phyloP scores from a whole-genome alignment of 1,140 invertebrate species.

The Drosophila nannoptera region DNA sequence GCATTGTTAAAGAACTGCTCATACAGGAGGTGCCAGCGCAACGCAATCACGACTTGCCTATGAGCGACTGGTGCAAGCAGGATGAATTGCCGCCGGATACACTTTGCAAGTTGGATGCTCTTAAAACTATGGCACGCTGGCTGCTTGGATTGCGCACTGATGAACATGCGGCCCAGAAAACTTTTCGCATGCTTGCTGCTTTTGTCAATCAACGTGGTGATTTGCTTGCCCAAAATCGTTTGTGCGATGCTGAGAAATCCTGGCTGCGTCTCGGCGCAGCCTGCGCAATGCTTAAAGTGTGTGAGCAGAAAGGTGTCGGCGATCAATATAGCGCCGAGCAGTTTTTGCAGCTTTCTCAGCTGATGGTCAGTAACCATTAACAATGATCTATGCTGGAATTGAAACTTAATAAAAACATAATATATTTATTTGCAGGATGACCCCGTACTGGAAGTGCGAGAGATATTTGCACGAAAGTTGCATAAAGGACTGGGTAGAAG shows the following conservation, averaged over 20 bases:
- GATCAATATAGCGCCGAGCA: conserved; percentile 96
- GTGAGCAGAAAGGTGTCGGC: conserved; percentile 96
- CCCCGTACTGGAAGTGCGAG: conserved; percentile 90
- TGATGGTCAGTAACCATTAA: conserved; percentile 83
- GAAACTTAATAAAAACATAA: background rate
- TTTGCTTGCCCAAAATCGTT: conserved; percentile 85
- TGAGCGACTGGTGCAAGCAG: conserved; percentile 91
- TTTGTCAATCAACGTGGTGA: conserved; percentile 94
- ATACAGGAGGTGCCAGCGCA: conserved; percentile 88
- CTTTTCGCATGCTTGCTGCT: conserved; percentile 93
- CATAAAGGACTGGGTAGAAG: conserved; percentile 91
- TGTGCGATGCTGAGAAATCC: conserved; percentile 92
- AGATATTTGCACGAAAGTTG: conserved; percentile 93
- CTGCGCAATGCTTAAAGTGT: conserved; percentile 96
- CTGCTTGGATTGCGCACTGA: conserved; percentile 93
- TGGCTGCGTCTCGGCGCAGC: conserved; percentile 94
- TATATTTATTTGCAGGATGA: conserved; percentile 84
- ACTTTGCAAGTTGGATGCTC: conserved; percentile 94
- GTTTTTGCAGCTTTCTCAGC: conserved; percentile 94
- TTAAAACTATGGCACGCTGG: conserved; percentile 98
- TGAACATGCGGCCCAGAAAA: conserved; percentile 94
- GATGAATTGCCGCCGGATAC: conserved; percentile 94
- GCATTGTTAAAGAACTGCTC: conserved; percentile 96
- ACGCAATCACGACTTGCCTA: conserved; percentile 79
- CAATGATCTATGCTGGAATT: too few species aligned